A percentile compares a stretch with the other conserved stretches of the same genome.
Evolutionary conservation across 2,888 invertebrate genomes (phyloP).

Genomic region (Dryomyza anilis): DNA sequence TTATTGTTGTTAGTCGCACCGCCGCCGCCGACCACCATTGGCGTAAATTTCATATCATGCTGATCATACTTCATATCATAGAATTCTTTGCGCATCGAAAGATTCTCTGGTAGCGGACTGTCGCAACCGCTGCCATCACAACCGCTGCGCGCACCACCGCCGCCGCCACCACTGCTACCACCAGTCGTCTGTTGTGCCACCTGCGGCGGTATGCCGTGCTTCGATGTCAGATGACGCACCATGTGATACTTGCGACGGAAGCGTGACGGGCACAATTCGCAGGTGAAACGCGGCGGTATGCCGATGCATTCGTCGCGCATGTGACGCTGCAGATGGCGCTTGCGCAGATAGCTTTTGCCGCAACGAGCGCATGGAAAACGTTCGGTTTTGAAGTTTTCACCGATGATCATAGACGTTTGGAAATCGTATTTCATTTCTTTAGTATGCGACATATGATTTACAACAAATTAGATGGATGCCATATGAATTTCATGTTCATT

Average conservation of each 20-base stretch:
- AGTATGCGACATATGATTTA: slow-evolving; percentile 5
- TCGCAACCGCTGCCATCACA: slow-evolving; percentile 46
- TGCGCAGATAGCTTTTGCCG: slow-evolving; percentile 66
- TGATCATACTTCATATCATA: no score
- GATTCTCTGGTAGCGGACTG: slow-evolving; percentile 55
- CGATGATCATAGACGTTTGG: slow-evolving; percentile 36
- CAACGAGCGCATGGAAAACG: slow-evolving; percentile 66
- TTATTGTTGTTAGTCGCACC: slow-evolving; percentile 6
- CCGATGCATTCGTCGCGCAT: slow-evolving; percentile 64
- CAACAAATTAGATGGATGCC: slow-evolving; percentile 17
- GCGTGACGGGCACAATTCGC: slow-evolving; percentile 62
- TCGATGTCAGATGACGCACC: slow-evolving; percentile 62
- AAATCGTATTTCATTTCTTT: slow-evolving; percentile 38
- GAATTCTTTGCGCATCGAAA: slow-evolving; percentile 55
- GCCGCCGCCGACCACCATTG: slow-evolving; percentile 30
- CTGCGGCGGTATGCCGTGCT: slow-evolving; percentile 57
- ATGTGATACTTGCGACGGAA: slow-evolving; percentile 64
- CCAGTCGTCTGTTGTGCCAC: slow-evolving; percentile 51
- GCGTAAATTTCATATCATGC: slow-evolving; percentile 25
- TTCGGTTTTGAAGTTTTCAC: slow-evolving; percentile 40
- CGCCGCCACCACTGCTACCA: slow-evolving; percentile 33
- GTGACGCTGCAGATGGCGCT: slow-evolving; percentile 68
- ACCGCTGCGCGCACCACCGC: slow-evolving; percentile 20
- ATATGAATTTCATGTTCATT: slow-evolving; percentile 16
- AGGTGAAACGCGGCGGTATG: slow-evolving; percentile 64